A percentile compares a stretch with the other conserved stretches of the same genome.
Evolutionary conservation across 2,113 vertebrate species (phyloP).

Genomic region (Arothron firmamentum): DNA sequence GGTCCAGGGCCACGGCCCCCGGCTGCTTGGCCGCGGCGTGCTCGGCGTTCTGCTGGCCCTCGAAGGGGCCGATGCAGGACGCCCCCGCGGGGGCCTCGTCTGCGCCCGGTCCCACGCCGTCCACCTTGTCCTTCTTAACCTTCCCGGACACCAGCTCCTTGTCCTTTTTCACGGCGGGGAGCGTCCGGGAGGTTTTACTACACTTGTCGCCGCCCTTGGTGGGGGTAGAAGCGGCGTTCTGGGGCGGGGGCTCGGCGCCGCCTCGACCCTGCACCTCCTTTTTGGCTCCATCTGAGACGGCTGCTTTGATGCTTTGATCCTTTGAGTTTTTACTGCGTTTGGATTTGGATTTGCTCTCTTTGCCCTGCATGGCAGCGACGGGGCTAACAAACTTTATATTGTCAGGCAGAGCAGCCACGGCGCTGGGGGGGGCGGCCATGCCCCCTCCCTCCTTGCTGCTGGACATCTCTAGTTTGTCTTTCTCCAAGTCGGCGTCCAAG

Average conservation of each 20-base stretch:
- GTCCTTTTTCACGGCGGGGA: constrained; percentile 87
- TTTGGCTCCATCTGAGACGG: constrained; percentile 82
- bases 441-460: constrained; percentile 91
- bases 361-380: constrained; percentile 84
- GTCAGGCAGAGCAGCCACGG: constrained; percentile 88
- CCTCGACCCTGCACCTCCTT: constrained; percentile 82
- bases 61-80: constrained; percentile 80
- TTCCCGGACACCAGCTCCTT: constrained; percentile 86
- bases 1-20: constrained; percentile 84
- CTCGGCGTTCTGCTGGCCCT: constrained; percentile 80
- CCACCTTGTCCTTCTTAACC: constrained; percentile 91
- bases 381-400: constrained; percentile 97
- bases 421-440: constrained; percentile 81
- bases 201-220: constrained; percentile 85
- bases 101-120: constrained; percentile 62
- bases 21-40: constrained; percentile 79
- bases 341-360: constrained; percentile 95
- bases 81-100: constrained; percentile 82
- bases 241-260: constrained; percentile 3
- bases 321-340: constrained; percentile 95
- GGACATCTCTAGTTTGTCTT: constrained; percentile 98
- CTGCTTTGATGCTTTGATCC: constrained; percentile 82
- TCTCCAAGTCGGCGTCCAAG: constrained; percentile 97
- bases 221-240: constrained; percentile 57
- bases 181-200: constrained; percentile 80